Evolutionary conservation across 2,888 invertebrate species (phyloP).

Genomic region (Drosophila quinaria): DNA sequence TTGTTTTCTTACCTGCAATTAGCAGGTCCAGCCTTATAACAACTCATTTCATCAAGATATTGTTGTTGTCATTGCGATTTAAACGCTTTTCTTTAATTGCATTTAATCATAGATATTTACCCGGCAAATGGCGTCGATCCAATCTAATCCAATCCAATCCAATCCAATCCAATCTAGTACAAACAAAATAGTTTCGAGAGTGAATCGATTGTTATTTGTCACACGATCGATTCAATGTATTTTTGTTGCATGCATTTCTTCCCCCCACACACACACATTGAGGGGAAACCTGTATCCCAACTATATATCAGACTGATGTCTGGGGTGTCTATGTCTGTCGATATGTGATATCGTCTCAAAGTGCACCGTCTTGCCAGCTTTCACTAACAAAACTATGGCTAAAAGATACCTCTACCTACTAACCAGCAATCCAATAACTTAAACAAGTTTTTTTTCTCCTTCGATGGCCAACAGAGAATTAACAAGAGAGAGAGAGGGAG

Average conservation of each 20-base stretch:
- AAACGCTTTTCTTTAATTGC: conserved; percentile 75
- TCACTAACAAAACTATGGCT: conserved; percentile 66
- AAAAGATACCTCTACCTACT: conserved; percentile 59
- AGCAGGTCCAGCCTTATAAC: conserved; percentile 72
- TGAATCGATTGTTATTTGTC: conserved; percentile 59
- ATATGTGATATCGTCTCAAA: conserved; percentile 60
- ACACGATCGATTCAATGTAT: conserved; percentile 75
- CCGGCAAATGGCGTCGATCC: conserved; percentile 42
- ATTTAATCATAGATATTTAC: conserved; percentile 70
- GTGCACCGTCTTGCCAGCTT: conserved; percentile 67
- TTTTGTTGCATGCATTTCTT: conserved; percentile 9
- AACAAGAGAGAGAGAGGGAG: neutral
- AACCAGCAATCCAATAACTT: conserved; percentile 71
- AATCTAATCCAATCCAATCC: neutral
- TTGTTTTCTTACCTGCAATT: conserved; percentile 67
- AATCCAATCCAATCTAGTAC: conserved; percentile 36
- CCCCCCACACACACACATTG: conserved; percentile 33
- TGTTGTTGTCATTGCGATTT: conserved; percentile 51
- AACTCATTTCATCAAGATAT: conserved; percentile 68
- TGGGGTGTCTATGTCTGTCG: conserved; percentile 19
- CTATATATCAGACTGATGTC: conserved; percentile 62
- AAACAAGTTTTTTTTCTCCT: conserved; percentile 52
- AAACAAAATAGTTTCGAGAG: conserved; percentile 19
- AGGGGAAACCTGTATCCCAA: conserved; percentile 47
- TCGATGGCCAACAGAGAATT: conserved; percentile 14